Evolutionary conservation across 2,113 vertebrate genomes (phyloP), one percentile per base, ranked within the genome.

Genomic region (Marcusenius ussheri): DNA sequence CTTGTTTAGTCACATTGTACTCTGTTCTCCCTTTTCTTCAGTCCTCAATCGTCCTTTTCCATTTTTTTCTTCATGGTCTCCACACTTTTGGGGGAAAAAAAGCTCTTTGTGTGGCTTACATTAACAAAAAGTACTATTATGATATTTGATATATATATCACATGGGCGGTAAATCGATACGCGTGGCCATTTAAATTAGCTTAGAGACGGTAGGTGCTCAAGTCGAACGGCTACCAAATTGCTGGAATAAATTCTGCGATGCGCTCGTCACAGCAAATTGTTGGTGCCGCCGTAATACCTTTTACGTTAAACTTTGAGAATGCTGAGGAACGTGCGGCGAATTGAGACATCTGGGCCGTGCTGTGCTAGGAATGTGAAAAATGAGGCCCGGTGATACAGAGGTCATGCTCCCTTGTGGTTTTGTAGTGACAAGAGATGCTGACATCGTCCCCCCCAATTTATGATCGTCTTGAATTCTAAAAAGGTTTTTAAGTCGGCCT

Each of bases 1-100:
- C 95, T 93, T 1, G 95, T 93, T 93, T 49, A 91, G 84, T 91
- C 83, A 90, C 94, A 94, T 94, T 95, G 87, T 92, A 31, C 90
- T 49, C 56, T 27, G 47, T 47, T 74, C 56, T 89, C 42, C 46
- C 50, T 46, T 10, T 62, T 53, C 39, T n/a, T 89, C n/a, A 31
- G 47, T 47, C 62, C 77, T 49, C 58, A 53, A 49, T 17, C 70
- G 88, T 47, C n/a, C 21, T 11, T n/a, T 70, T 74, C 31, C 17
- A 17, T 42, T 84, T 58, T 24, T 87, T 47, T 11, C 49, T 35
- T 19, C 13, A 45, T 58, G 21, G 49, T 49, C 5, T 45, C 4
- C 74, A 80, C 13, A 42, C 31, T 19, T 80, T 39, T 66, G 62
- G 62, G n/a, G 9, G 9, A 0, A 8, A 74, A 70, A 31, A 74